Base-by-base conservation (phyloP, 2,113 vertebrate genomes). In the Tor tambroides region DNA sequence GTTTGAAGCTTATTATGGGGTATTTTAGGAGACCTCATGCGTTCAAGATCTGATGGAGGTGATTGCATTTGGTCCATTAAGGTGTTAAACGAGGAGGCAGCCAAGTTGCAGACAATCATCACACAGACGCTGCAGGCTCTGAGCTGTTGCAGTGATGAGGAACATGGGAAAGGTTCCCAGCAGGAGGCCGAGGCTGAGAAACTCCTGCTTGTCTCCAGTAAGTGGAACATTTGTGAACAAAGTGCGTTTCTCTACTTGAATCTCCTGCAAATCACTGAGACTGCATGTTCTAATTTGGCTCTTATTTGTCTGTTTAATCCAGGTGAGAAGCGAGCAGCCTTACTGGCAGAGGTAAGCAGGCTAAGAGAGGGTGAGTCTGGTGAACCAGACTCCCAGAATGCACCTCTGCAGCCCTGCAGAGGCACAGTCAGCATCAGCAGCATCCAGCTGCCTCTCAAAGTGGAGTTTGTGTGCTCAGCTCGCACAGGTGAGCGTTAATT, bases 141-240 rank as follows among this genome's bases (percentile, higher is more conserved):
- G 43, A 94, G 91, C 92, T 96, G 94, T 92, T 96, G 96, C 41
- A 95, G 93, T 2, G 95, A 96, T 21, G 92, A 93, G 69, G 93
- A 94, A 5, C 95, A 96, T 1, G 95, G 95, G 2, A 93, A 93
- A 75, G 95, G 95, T 61, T 96, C 95, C 0, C 89, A 91, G 91
- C 93, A 95, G 90, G 96, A 96, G 91, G 96, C 95, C 0, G 96
- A 96, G 59, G 96, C 95, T 2, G 96, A 96, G 86, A 95, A 94
- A 35, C 93, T 96, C 0, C 93, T 96, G 59, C 92, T 96, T 1
- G 90, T 96, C 7, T 96, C 96, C 43, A 92, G 96, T 96, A 91
- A 78, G 78, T 65, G 9, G 1, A 4, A 41, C 43, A 1, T 17
- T 14, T 4, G 6, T 10, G 12, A 17, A 9, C 51, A 32, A 71